These are phyloP conservation scores for Physeter macrocephalus DNA, from an alignment of 2,113 vertebrate genomes.

Conservation along the genomic window DNA sequence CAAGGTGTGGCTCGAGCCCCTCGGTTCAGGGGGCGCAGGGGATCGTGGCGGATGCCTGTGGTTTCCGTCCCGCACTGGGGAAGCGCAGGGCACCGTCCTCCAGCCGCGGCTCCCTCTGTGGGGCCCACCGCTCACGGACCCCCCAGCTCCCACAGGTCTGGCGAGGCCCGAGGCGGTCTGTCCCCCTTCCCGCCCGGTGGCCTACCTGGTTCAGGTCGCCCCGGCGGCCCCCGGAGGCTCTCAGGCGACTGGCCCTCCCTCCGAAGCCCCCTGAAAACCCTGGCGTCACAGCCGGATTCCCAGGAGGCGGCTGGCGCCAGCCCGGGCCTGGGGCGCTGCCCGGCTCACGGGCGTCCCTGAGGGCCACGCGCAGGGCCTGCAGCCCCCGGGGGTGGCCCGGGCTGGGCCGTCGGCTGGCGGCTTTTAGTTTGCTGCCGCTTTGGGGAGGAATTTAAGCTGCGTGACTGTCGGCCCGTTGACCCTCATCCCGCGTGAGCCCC, in stretches of 20 bases:
- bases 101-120: not conserved
- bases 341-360: not conserved
- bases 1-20: accelerated
- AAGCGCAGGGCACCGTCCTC: not conserved
- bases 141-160: not conserved
- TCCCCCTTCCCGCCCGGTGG: not conserved
- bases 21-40: not conserved
- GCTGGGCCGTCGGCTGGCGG: not conserved
- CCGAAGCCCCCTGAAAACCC: not conserved
- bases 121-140: not conserved
- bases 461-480: not conserved
- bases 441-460: not conserved
- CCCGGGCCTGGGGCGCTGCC: not conserved
- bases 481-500: not conserved
- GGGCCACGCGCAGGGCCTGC: not conserved
- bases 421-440: not conserved
- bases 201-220: not conserved
- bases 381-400: not conserved
- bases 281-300: not conserved
- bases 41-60: accelerated
- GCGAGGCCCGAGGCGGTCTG: accelerated
- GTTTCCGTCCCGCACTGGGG: not conserved
- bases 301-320: not conserved
- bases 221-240: too few species aligned
- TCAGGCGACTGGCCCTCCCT: too few species aligned